Percentiles rank a stretch among this genome's conserved stretches.
phyloP scores from a whole-genome alignment of 2,888 invertebrate species.

The Scaptomyza cyrtandrae region DNA sequence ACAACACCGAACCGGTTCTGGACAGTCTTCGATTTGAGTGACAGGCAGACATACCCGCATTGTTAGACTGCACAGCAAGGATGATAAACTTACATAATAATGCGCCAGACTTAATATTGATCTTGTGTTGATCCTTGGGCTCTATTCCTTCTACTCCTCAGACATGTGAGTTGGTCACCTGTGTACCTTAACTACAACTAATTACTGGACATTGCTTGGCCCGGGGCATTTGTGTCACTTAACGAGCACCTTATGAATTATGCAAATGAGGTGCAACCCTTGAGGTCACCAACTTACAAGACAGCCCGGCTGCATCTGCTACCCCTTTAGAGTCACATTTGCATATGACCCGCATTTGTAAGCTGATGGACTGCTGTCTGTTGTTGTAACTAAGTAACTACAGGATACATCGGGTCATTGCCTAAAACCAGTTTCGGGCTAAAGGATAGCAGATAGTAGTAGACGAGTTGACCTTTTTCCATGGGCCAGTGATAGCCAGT shows the following conservation, averaged over 20 bases:
- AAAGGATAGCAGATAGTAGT: conserved; percentile 41
- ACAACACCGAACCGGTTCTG: conserved; percentile 78
- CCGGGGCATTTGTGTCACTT: conserved; percentile 61
- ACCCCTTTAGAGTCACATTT: conserved; percentile 65
- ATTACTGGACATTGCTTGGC: conserved; percentile 65
- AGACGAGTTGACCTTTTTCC: conserved; percentile 66
- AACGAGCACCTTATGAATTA: conserved; percentile 28
- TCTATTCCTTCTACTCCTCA: neutral
- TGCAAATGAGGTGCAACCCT: conserved; percentile 74
- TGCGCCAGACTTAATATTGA: conserved; percentile 46
- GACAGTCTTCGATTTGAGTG: conserved; percentile 65
- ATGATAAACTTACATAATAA: conserved; percentile 49
- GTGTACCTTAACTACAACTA: conserved; percentile 14
- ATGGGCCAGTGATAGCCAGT: conserved; percentile 28
- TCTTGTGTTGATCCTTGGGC: conserved; percentile 30
- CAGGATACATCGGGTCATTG: conserved; percentile 73
- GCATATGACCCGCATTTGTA: conserved; percentile 72
- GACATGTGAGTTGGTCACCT: conserved; percentile 60
- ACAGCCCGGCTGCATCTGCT: conserved; percentile 46
- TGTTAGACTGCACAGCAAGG: neutral
- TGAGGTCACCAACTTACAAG: conserved; percentile 68
- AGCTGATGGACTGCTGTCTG: conserved; percentile 46
- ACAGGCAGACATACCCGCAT: conserved; percentile 71
- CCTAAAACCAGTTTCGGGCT: conserved; percentile 62
- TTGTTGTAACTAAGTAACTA: conserved; percentile 64